phyloP scores from a whole-genome alignment of 2,888 invertebrate species.

The Watsonalla cultraria region DNA sequence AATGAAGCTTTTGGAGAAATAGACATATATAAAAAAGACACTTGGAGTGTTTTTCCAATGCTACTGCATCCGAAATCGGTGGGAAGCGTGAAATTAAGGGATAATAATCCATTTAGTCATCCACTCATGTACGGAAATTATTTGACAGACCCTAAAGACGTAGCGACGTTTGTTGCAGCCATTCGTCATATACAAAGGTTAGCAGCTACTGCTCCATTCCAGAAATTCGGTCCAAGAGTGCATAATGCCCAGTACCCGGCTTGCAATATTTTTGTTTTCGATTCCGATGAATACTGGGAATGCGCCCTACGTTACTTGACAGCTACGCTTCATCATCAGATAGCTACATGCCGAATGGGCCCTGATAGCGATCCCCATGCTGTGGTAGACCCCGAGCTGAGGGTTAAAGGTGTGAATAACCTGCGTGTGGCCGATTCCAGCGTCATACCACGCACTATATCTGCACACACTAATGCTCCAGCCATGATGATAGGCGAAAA shows the following conservation, averaged over 20 bases:
- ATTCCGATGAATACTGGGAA: constrained; percentile 84
- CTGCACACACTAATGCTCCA: constrained; percentile 84
- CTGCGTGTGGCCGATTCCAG: constrained; percentile 84
- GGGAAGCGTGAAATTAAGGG: constrained; percentile 83
- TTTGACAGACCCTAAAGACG: constrained; percentile 80
- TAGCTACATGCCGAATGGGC: constrained; percentile 86
- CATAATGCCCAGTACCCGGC: constrained; percentile 72
- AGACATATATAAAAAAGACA: constrained; percentile 64
- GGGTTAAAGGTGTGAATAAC: constrained; percentile 79
- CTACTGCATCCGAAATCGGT: constrained; percentile 86
- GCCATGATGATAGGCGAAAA: constrained; percentile 86
- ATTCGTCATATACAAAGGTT: constrained; percentile 81
- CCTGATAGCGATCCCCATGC: constrained; percentile 78
- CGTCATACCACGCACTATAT: constrained; percentile 80
- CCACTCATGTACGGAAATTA: constrained; percentile 91
- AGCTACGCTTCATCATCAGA: constrained; percentile 81
- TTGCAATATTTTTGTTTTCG: constrained; percentile 69
- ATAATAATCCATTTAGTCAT: constrained; percentile 84
- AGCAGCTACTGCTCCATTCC: constrained; percentile 78
- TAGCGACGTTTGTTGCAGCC: constrained; percentile 79
- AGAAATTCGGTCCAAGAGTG: constrained; percentile 73
- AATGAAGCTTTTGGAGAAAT: constrained; percentile 76
- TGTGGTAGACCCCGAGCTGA: constrained; percentile 81
- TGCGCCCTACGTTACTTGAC: constrained; percentile 81
- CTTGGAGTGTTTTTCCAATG: constrained; percentile 82